Evolutionary conservation across 2,797 vertebrate genomes (phyloP).

Genomic region (Lithobates pipiens): DNA sequence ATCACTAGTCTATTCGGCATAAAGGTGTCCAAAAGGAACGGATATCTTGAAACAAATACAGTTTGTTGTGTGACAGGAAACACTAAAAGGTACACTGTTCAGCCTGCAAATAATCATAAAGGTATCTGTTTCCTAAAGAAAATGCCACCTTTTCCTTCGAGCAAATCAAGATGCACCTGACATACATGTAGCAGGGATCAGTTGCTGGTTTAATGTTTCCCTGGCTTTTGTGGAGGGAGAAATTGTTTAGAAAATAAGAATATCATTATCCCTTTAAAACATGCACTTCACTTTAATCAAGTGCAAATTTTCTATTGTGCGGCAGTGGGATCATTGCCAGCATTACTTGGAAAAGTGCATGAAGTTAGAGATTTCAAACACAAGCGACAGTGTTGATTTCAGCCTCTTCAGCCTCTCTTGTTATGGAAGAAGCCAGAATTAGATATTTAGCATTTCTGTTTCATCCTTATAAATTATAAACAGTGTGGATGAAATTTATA

Average conservation of each 20-base stretch:
- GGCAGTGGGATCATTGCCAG: conserved; percentile 50
- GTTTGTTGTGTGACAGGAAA: conserved; percentile 52
- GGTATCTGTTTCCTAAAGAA: conserved; percentile 52
- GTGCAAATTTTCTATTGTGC: conserved; percentile 58
- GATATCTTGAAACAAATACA: conserved; percentile 60
- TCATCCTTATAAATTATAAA: conserved; percentile 12
- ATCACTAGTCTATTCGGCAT: conserved; percentile 54
- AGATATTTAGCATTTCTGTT: conserved; percentile 16
- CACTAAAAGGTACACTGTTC: conserved; percentile 47
- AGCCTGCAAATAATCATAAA: conserved; percentile 61
- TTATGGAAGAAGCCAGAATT: conserved; percentile 33
- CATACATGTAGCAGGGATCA: conserved; percentile 22
- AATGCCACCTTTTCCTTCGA: conserved; percentile 53
- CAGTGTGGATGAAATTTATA: neutral
- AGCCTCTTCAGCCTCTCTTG: conserved; percentile 33
- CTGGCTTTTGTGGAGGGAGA: conserved; percentile 58
- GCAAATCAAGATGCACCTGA: conserved; percentile 63
- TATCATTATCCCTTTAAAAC: conserved; percentile 59
- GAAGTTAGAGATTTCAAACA: conserved; percentile 53
- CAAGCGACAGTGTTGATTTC: conserved; percentile 54
- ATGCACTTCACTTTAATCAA: conserved; percentile 59
- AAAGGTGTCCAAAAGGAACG: conserved; percentile 60
- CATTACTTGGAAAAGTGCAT: conserved; percentile 53
- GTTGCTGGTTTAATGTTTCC: conserved; percentile 62
- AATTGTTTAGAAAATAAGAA: conserved; percentile 62